Conservation (phyloP, 53 echinoderm and acorn worm genomes). For the Henricia sp. region DNA sequence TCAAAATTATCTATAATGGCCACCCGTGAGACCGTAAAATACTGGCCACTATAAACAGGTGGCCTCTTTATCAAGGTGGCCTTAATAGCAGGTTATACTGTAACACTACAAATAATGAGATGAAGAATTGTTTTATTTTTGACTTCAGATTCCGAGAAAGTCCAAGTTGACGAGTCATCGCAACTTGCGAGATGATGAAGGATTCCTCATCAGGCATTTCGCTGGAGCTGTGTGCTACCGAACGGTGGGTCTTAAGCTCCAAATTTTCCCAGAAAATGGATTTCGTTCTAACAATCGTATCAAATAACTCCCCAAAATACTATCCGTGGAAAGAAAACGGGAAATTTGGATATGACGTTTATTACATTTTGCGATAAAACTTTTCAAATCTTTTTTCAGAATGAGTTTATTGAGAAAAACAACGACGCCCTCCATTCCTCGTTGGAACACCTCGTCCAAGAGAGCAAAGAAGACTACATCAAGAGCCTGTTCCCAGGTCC, state of each 20-base stretch:
- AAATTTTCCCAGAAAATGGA: too few species aligned
- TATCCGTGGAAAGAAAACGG: too few species aligned
- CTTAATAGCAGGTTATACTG: too few species aligned
- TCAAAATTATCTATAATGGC: background rate
- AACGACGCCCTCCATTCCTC: constrained; percentile 98
- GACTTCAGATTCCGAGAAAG: constrained; percentile 90
- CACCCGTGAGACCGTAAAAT: background rate
- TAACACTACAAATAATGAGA: background rate
- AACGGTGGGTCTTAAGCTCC: constrained; percentile 94
- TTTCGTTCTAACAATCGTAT: too few species aligned
- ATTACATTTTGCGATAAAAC: too few species aligned
- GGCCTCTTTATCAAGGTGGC: too few species aligned
- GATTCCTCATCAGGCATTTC: constrained; percentile 96
- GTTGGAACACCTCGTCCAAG: constrained; percentile 80
- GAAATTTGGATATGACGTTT: too few species aligned
- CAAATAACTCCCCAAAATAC: too few species aligned
- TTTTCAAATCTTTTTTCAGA: constrained; percentile 58
- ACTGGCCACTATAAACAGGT: too few species aligned
- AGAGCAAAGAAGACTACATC: constrained; percentile 87
- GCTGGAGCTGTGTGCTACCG: constrained; percentile 99
- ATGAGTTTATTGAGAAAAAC: constrained; percentile 99
- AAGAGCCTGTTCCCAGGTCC: constrained; percentile 81
- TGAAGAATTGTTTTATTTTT: too few species aligned
- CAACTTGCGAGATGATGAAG: constrained; percentile 96
- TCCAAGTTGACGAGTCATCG: constrained; percentile 95